These are phyloP conservation scores for Sebastes goodei DNA, from an alignment of 2,797 vertebrate genomes.

Conservation along the genomic window DNA sequence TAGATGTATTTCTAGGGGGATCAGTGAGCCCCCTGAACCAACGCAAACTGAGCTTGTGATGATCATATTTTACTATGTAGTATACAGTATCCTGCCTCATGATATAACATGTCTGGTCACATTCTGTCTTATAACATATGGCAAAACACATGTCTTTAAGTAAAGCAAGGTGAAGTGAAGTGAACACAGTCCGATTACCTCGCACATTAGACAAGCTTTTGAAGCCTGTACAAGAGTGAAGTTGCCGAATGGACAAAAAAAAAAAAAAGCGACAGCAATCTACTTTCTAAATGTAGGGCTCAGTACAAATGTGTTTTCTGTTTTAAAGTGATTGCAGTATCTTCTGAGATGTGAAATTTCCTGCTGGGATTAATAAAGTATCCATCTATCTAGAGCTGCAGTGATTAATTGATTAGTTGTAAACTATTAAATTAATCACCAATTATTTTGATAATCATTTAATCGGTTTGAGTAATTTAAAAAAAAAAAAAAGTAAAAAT, in stretches of 20 bases:
- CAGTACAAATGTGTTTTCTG: constrained; percentile 13
- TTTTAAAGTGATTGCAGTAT: not conserved
- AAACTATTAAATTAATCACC: too few species aligned
- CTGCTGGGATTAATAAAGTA: too few species aligned
- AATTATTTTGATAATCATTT: too few species aligned
- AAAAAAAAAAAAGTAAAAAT: too few species aligned
- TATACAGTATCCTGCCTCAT: not conserved
- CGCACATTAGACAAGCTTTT: constrained; percentile 25
- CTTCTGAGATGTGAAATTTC: too few species aligned
- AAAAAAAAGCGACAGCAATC: constrained; percentile 17
- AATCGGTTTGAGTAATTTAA: too few species aligned
- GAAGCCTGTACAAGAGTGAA: constrained; percentile 19
- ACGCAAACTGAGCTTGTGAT: not conserved
- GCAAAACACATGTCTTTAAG: not conserved
- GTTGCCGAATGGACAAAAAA: constrained; percentile 21
- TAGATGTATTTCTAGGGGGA: too few species aligned
- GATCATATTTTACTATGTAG: not conserved
- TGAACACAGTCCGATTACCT: constrained; percentile 21
- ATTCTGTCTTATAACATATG: not conserved
- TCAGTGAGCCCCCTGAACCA: too few species aligned
- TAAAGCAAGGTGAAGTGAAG: not conserved
- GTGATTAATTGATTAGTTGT: too few species aligned
- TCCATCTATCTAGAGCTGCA: too few species aligned
- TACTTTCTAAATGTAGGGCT: constrained; percentile 25
- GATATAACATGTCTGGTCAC: not conserved